Base-by-base conservation (phyloP, 1,140 invertebrate species). In the Macrobrachium nipponense region DNA sequence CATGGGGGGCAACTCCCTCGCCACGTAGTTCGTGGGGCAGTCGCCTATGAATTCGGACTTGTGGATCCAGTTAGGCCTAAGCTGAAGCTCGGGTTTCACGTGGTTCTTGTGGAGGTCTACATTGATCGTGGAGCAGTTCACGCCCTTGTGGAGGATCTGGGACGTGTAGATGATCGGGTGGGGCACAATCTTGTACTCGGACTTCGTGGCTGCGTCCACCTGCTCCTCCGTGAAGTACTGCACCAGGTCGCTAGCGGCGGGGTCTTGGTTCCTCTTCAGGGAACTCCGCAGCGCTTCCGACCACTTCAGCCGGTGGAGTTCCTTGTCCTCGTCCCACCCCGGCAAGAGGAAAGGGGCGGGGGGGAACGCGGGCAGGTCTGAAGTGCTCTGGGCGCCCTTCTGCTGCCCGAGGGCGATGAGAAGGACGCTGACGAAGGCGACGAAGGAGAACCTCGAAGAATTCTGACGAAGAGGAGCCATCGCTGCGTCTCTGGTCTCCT, bases 91-190 rank as follows among this genome's bases (percentile, higher is more conserved):
- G 7, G 17, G 62, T 51, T 59, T 68, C 77, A 64, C 18, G 51
- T 36, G 4, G 62, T 64, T 61, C 61, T 60, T 15, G 64, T 79
- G 64, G 36, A 81, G 66, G 78, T 77, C n/a, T 18, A 80, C 27
- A 66, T 82, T 11, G 77, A 90, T 18, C 80, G 89, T 20, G 89
- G 89, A 80, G 79, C 82, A 86, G 89, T 89, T 73, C 82, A 51
- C 43, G 90, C 72, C 75, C 87, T 73, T 17, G 86, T 66, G 89
- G 89, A 73, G 87, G 89, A 76, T 88, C 51, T 82, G 81, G 8
- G 81, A 82, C 6, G 81, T 59, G 51, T 60, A 61, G 58, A 82
- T 75, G n/a, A 82, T 60, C 43, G 81, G 68, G 36, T 73, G 36
- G 23, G 81, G 81, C n/a, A 73, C 58, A 58, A 64, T 58, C 64